These are phyloP conservation scores for Sander lucioperca DNA, from an alignment of 2,113 vertebrate species.

Conservation along the genomic window DNA sequence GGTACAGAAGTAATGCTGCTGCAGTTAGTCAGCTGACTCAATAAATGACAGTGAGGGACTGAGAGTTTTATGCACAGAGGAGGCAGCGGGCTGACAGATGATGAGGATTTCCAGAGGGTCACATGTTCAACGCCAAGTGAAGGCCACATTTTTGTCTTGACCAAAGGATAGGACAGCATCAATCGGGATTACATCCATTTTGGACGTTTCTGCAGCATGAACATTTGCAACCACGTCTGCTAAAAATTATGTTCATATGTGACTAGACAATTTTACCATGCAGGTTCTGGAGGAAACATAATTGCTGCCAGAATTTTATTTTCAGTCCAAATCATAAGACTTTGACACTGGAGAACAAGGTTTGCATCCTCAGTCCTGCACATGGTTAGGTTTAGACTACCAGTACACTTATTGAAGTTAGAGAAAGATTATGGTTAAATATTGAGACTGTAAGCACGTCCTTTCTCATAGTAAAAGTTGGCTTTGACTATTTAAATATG, in stretches of 20 bases:
- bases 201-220: neutral
- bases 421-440: no score
- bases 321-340: neutral
- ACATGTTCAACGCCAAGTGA: constrained; percentile 24
- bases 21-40: constrained; percentile 46
- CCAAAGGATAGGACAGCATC: neutral
- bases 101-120: constrained; percentile 15
- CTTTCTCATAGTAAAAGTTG: no score
- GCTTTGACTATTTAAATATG: no score
- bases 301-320: neutral
- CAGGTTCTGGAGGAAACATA: neutral
- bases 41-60: constrained; percentile 41
- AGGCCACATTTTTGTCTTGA: neutral
- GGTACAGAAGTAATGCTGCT: constrained; percentile 47
- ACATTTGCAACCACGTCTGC: neutral
- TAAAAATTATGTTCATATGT: neutral
- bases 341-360: neutral
- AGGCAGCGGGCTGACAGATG: constrained; percentile 14
- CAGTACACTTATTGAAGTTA: no score
- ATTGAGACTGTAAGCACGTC: no score
- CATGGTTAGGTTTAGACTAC: neutral
- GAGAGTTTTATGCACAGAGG: constrained; percentile 1
- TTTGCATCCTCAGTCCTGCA: neutral
- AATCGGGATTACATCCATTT: neutral
- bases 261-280: neutral